A percentile compares a stretch with the other conserved stretches of the same genome.
These are phyloP conservation scores for Drosophila ochracea DNA, from an alignment of 2,888 invertebrate genomes.

Conservation along the genomic window DNA sequence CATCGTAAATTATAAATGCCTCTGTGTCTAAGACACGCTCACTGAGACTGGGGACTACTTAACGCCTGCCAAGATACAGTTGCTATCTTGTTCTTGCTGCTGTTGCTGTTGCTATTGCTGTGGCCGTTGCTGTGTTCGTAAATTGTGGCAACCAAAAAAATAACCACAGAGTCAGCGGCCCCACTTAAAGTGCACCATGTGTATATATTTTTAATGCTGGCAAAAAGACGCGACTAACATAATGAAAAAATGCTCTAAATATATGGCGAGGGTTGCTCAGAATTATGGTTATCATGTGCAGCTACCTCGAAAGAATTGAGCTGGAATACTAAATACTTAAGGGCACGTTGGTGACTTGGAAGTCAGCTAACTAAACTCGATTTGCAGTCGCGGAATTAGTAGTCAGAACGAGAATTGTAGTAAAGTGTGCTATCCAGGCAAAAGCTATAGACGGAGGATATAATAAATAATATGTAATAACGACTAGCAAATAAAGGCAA, in stretches of 20 bases:
- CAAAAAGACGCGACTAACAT: conserved; percentile 11
- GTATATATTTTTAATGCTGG: conserved; percentile 27
- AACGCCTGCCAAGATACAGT: conserved; percentile 55
- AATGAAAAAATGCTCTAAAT: conserved; percentile 18
- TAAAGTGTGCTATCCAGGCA: too few species aligned
- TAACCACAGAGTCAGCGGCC: background rate
- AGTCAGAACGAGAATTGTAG: background rate
- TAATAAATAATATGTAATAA: background rate
- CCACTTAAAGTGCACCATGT: conserved; percentile 28
- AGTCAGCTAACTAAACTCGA: background rate
- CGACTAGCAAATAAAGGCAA: background rate
- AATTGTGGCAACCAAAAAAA: conserved; percentile 47
- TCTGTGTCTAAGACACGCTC: conserved; percentile 48
- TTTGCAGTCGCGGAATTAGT: background rate
- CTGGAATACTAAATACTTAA: background rate
- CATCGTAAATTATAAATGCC: conserved; percentile 77
- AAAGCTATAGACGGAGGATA: background rate
- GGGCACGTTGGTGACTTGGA: fast-evolving
- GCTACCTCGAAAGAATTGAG: too few species aligned
- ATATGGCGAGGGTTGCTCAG: conserved; percentile 14
- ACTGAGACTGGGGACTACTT: conserved; percentile 61
- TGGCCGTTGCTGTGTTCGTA: conserved; percentile 27
- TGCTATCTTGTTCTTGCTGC: conserved; percentile 20
- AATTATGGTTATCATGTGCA: background rate
- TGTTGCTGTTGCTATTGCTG: conserved; percentile 22